phyloP scores from a whole-genome alignment of 1,140 invertebrate species.

The Bombus impatiens region DNA sequence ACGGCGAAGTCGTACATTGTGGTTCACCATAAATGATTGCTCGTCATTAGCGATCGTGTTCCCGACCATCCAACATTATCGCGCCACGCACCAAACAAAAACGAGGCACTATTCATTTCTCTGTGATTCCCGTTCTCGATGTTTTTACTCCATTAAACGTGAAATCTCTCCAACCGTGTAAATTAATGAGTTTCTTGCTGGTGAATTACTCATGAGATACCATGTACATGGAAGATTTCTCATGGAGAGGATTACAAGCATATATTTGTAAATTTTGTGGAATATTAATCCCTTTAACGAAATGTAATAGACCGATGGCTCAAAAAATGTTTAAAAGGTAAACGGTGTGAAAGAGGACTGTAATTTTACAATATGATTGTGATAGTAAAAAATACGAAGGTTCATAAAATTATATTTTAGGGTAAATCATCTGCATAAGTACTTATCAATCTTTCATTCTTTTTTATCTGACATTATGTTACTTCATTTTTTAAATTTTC shows the following conservation, averaged over 20 bases:
- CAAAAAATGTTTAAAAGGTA: no score
- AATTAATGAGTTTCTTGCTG: background rate
- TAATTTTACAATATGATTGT: background rate
- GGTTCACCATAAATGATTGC: constrained; percentile 1
- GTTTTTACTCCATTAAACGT: constrained; percentile 14
- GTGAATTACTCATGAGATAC: no score
- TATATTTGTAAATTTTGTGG: background rate
- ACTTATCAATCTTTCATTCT: no score
- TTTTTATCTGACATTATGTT: no score
- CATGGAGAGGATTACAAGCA: background rate
- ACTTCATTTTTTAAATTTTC: no score
- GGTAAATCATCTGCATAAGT: no score
- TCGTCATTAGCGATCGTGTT: constrained; percentile 17
- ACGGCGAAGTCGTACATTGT: background rate
- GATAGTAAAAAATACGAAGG: no score
- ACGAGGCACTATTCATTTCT: background rate
- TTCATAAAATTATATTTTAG: no score
- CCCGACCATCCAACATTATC: constrained; percentile 4
- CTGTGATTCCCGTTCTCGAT: background rate
- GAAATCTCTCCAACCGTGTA: background rate
- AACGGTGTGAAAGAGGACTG: background rate
- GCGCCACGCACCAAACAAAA: background rate
- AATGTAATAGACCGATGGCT: background rate
- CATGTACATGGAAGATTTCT: background rate
- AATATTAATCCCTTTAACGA: background rate